Evolutionary conservation across 2,888 invertebrate genomes (phyloP), one percentile per base, ranked within the genome.

Genomic region (Drosophila basisetae): DNA sequence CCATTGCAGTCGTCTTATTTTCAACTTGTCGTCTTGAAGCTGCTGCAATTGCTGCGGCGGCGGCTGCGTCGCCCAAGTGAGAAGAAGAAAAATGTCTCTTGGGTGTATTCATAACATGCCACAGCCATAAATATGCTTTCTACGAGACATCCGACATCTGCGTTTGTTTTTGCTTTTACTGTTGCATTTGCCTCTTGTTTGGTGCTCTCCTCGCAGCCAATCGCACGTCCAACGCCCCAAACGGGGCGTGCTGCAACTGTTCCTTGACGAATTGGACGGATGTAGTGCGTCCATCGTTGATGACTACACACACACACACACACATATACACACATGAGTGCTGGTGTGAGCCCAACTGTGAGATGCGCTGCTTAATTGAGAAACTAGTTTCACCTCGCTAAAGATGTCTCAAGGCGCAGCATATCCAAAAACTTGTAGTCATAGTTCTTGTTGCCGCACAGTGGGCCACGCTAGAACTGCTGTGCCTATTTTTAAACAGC

Each of bases 181-280:
- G 39, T 53, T 33, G 39, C 31, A 62, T 49, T 37, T 39, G 30
- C 18, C 53, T 58, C 28, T 39, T 56, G 56, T 71, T 54, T 67
- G 30, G 30, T n/a, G 25, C 47, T 22, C 47, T 47, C 62, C 49
- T 28, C 28, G 65, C 82, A 73, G 80, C 90, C 85, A 85, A 87
- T 85, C 74, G 80, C 77, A 72, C 78, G 56, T 59, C 53, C 71
- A 75, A 64, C 66, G 79, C 73, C 82, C 63, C 67, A 71, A 89
- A 84, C 85, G 83, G 90, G 90, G 87, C 89, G 85, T 85, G 80
- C 83, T 54, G 63, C 76, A 73, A 82, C 76, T 84, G 73, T 82
- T 83, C 78, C 87, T 90, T 87, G 90, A 87, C 87, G 90, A 86
- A 88, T 90, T 88, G 89, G 78, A 86, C 90, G 90, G 86, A 90